Conservation (phyloP, 2,888 invertebrate genomes). For the Drosophila longiperda region DNA sequence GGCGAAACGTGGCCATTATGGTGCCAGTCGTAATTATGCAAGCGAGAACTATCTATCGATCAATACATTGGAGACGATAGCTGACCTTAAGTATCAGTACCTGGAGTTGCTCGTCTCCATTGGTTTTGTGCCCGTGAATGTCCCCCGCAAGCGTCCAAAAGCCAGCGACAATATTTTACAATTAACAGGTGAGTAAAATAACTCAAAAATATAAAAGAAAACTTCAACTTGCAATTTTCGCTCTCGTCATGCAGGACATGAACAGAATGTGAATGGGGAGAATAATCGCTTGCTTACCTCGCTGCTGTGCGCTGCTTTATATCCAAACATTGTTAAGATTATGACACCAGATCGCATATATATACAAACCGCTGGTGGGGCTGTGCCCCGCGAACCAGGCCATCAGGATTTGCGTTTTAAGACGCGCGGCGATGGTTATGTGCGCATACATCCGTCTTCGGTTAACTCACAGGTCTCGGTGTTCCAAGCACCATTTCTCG, state of each 20-base stretch:
- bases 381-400: constrained; percentile 89
- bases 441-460: constrained; percentile 91
- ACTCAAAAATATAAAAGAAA: neutral
- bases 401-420: constrained; percentile 90
- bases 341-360: constrained; percentile 92
- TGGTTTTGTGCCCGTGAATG: constrained; percentile 90
- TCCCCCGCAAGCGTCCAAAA: constrained; percentile 85
- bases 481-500: constrained; percentile 91
- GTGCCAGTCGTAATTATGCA: constrained; percentile 92
- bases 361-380: constrained; percentile 90
- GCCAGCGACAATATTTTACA: constrained; percentile 87
- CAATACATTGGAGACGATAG: constrained; percentile 92
- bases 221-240: neutral
- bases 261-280: constrained; percentile 91
- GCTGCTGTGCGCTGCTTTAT: constrained; percentile 95
- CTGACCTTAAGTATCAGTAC: constrained; percentile 94
- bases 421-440: constrained; percentile 90
- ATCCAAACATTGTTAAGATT: constrained; percentile 95
- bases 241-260: constrained; percentile 60
- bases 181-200: constrained; percentile 86
- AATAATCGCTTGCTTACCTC: constrained; percentile 92
- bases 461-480: constrained; percentile 88
- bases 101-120: constrained; percentile 91
- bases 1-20: constrained; percentile 87
- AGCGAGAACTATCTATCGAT: constrained; percentile 93